Base-by-base conservation (phyloP, 1,140 invertebrate species). In the Caerostris extrusa region DNA sequence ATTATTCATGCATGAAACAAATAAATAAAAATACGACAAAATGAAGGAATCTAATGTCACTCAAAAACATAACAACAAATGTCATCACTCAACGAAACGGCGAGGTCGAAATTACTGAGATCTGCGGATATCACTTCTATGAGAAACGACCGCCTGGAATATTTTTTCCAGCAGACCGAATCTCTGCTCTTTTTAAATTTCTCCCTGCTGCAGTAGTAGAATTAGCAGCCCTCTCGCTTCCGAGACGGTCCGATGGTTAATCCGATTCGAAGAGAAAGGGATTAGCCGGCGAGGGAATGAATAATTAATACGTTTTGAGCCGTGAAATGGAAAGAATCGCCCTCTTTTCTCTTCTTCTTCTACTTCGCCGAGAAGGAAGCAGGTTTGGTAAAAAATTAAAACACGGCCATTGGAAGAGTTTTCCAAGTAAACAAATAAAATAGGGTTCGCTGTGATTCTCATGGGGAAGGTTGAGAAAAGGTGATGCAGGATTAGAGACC, bases 251-350 rank as follows among this genome's bases (percentile, higher is more conserved):
- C 69, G 6, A 58, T 90, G 55, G 69, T 14, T 90, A 90, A 90
- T 90, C 89, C 89, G 19, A 81, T 90, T 90, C 69, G 19, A 58
- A 60, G 19, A 12, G 61, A 56, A 58, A 60, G 34, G 64, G 89
- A 90, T 90, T 90, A 90, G 57, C 17, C 17, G 3, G 12, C 10
- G n/a, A 50, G 50, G 71, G 69, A 90, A 90, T 90, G 89, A 90
- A 90, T 90, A 90, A 81, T 90, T 90, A 90, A 90, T 81, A 90
- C 53, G 60, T 89, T 55, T 67, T 61, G 87, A 50, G 64, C 61
- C 87, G 50, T 60, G 58, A 87, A 56, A 61, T 17, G 85, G 64
- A 19, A 77, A 77, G 71, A 60, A 60, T 86, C n/a, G 3, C 17
- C n/a, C n/a, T n/a, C n/a, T n/a, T n/a, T n/a, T n/a, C n/a, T n/a